Base-by-base conservation (phyloP, 2,888 invertebrate genomes). In the Polydrusus cervinus region DNA sequence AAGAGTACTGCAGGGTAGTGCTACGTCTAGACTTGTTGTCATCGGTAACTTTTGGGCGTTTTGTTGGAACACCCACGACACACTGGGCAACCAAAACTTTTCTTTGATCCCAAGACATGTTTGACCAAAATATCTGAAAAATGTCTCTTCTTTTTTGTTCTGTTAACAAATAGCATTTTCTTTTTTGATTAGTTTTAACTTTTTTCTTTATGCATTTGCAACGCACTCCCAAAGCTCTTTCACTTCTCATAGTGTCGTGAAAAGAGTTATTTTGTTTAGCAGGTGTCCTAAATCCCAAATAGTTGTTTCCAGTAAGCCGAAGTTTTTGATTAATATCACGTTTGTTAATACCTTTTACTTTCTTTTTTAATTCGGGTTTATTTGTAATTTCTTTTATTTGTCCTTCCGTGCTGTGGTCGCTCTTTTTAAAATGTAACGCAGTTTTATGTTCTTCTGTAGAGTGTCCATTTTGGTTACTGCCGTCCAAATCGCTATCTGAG, bases 1-100 rank as follows among this genome's bases (percentile, higher is more conserved):
- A 68, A 72, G 5, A n/a, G 43, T 71, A 71, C 11, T 45, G 13
- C 9, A 70, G 40, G 45, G 57, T 65, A n/a, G 13, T 65, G 11
- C 13, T 70, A 10, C 64, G 51, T 49, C 67, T 66, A 30, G 67
- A 67, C 38, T 30, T 16, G 7, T 55, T 13, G 9, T 14, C 61
- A 61, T 61, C 61, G 9, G 61, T 61, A 6, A 30, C 34, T 11
- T 16, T 62, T 40, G 40, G 38, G 1, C 14, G 5, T 20, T 62
- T 62, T 62, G 38, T 62, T 62, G 7, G 62, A 62, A 62, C 40
- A 62, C 43, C n/a, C 40, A 40, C 16, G 9, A 62, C 62, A 38
- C n/a, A n/a, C 38, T 62, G 43, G 18, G 62, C 62, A 13, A 62
- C 62, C 34, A 62, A 62, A 11, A 40, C 20, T 38, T 62, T 62